These are phyloP conservation scores for Erpobdella octoculata DNA, from an alignment of 2,888 invertebrate species.

Conservation along the genomic window DNA sequence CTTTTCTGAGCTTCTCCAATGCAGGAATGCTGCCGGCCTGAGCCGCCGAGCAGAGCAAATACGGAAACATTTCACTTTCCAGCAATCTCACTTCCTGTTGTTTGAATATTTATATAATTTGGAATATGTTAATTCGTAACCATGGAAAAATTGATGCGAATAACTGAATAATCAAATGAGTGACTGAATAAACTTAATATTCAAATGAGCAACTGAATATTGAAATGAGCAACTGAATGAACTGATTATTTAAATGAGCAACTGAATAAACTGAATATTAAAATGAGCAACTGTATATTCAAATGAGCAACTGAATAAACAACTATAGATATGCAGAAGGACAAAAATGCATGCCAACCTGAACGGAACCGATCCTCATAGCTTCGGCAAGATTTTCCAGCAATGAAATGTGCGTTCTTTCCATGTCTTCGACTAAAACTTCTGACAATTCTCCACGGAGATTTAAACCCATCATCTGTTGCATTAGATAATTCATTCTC, in stretches of 20 bases:
- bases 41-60: slow-evolving; percentile 64
- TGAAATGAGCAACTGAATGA: neutral
- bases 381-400: slow-evolving; percentile 60
- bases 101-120: neutral
- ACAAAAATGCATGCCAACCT: slow-evolving; percentile 40
- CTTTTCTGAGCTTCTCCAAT: slow-evolving; percentile 50
- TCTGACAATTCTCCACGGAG: slow-evolving; percentile 43
- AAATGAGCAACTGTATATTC: neutral
- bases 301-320: neutral
- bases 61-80: slow-evolving; percentile 61
- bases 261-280: neutral
- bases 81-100: slow-evolving; percentile 42
- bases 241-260: neutral
- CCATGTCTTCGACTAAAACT: slow-evolving; percentile 29
- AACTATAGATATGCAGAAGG: neutral
- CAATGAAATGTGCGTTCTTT: slow-evolving; percentile 46
- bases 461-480: slow-evolving; percentile 42
- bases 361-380: slow-evolving; percentile 57
- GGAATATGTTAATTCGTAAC: neutral
- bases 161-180: too few species aligned
- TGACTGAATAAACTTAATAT: neutral
- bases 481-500: too few species aligned
- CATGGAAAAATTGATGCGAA: neutral
- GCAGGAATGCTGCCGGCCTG: slow-evolving; percentile 56
- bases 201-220: neutral